These are phyloP conservation scores for Gisinianus flammeolus DNA, from an alignment of 2,888 invertebrate genomes.

Conservation along the genomic window DNA sequence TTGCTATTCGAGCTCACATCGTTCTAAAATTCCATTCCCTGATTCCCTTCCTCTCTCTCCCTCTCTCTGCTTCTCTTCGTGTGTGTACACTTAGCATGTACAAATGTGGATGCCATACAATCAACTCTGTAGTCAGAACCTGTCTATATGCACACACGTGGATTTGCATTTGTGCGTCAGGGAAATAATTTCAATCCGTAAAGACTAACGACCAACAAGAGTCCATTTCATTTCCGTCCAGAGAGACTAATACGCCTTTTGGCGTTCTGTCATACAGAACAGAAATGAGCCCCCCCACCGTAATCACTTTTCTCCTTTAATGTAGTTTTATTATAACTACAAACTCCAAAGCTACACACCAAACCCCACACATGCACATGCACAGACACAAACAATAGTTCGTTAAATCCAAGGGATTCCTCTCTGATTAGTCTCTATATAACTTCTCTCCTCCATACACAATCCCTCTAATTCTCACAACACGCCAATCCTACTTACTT, in stretches of 20 bases:
- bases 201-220: constrained; percentile 25
- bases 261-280: not conserved
- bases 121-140: too few species aligned
- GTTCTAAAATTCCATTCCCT: not conserved
- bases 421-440: not conserved
- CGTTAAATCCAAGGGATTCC: constrained; percentile 7
- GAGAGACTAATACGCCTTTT: constrained; percentile 14
- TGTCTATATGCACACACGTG: too few species aligned
- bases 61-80: not conserved
- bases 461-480: not conserved
- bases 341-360: not conserved
- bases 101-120: not conserved
- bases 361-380: not conserved
- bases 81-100: not conserved
- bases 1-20: not conserved
- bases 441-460: not conserved
- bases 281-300: not conserved
- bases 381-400: not conserved
- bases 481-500: not conserved
- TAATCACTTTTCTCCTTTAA: not conserved
- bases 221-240: constrained; percentile 21
- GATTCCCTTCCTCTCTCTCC: not conserved
- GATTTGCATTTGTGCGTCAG: not conserved
- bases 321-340: not conserved
- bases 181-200: constrained; percentile 18